Evolutionary conservation across 1,140 invertebrate genomes (phyloP).

Genomic region (Tachypleus tridentatus): DNA sequence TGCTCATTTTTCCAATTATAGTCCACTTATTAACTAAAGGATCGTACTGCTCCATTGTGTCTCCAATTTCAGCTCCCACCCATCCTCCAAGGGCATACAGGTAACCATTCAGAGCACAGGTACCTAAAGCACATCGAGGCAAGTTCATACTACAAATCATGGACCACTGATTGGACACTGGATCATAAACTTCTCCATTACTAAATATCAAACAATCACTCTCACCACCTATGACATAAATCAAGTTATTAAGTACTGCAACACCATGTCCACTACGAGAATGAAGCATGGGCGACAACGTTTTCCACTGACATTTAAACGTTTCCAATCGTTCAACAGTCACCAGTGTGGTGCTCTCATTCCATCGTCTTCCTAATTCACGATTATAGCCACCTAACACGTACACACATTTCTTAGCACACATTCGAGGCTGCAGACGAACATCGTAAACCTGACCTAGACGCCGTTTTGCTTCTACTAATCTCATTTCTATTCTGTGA

Average conservation of each 20-base stretch:
- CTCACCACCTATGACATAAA: conserved; percentile 69
- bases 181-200: conserved; percentile 49
- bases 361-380: conserved; percentile 47
- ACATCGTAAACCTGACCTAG: conserved; percentile 9
- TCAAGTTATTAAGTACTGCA: conserved; percentile 60
- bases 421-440: conserved; percentile 51
- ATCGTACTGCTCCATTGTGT: conserved; percentile 82
- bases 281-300: conserved; percentile 50
- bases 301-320: conserved; percentile 55
- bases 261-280: conserved; percentile 67
- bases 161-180: conserved; percentile 59
- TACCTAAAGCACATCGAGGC: conserved; percentile 79
- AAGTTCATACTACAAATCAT: conserved; percentile 60
- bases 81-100: conserved; percentile 86
- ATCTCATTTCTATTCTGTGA: conserved; percentile 3
- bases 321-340: conserved; percentile 68
- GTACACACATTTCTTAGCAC: conserved; percentile 76
- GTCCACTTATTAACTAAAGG: conserved; percentile 63
- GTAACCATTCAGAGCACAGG: conserved; percentile 65
- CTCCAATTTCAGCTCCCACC: conserved; percentile 82
- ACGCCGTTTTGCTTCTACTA: not conserved
- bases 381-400: conserved; percentile 81
- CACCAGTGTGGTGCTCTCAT: conserved; percentile 39
- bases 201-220: conserved; percentile 54
- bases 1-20: conserved; percentile 63